Conservation (phyloP, 2,113 vertebrate genomes). For the Cacatua alba region DNA sequence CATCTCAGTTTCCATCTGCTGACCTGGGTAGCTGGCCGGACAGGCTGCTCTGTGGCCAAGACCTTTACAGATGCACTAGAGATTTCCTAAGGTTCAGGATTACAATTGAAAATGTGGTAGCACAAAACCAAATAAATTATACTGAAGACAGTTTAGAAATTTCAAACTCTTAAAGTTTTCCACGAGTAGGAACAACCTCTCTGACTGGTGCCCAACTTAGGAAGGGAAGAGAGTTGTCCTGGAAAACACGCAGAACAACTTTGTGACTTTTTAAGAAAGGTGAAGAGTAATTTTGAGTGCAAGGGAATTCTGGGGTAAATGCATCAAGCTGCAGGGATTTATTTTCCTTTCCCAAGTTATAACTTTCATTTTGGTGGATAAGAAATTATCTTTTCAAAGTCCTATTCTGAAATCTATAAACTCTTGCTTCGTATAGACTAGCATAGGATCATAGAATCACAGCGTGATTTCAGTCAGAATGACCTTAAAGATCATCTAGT, state of each 20-base stretch:
- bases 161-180: not conserved
- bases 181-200: not conserved
- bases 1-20: not conserved
- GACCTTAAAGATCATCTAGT: not conserved
- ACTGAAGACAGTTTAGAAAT: not conserved
- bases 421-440: not conserved
- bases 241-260: not conserved
- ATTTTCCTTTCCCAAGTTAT: not conserved
- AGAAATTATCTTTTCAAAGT: not conserved
- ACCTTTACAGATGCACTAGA: not conserved
- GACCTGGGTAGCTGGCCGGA: not conserved
- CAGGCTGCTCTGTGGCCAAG: not conserved
- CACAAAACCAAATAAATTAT: not conserved
- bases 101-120: not conserved
- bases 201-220: rapidly evolving
- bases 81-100: not conserved
- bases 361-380: not conserved
- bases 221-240: not conserved
- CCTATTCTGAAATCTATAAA: not conserved
- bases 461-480: not conserved
- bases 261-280: not conserved
- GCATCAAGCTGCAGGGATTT: not conserved
- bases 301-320: not conserved
- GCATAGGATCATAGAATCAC: not conserved
- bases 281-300: not conserved